Base-by-base conservation (phyloP, 2,113 vertebrate species). In the Tautogolabrus adspersus region DNA sequence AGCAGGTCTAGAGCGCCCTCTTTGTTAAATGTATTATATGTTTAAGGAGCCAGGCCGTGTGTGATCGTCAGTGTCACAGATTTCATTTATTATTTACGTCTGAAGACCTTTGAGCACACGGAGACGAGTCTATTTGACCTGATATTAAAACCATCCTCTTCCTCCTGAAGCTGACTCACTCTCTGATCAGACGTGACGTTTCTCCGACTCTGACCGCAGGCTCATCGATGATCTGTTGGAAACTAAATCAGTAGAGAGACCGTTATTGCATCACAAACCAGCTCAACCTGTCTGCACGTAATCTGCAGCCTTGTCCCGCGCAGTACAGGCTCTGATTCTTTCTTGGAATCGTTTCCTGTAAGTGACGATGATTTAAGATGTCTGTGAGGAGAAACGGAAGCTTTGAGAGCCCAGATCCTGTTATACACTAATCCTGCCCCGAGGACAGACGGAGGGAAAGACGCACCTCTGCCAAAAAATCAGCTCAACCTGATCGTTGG, bases 401-500 rank as follows among this genome's bases (percentile, higher is more conserved):
- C 77, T 77, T 67, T 84, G 66, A 81, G 77, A 82, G 60, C 37
- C 51, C 18, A 86, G 66, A 87, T 86, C 64, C 80, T 89, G 73
- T 87, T 87, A 46, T 38, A 60, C 30, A 42, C 49, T 86, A 84
- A 90, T 91, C 77, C 71, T 77, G 1, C 40, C 83, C 47, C 0
- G 0, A 42, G 56, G 87, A 26, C 54, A 46, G 51, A 64, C 60
- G 62, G 87, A 76, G 58, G 30, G 84, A 78, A 21, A n/a, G 54
- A 73, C 7, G 71, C 46, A 76, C 72, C 75, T 79, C 46, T 75
- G 80, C 84, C 88, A 88, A 76, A 81, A 81, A 70, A 62, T 57
- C 5, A 9, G 55, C 81, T 81, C 49, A 66, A 60, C 69, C 58
- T 73, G 19, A 70, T 61, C 64, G 67, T 79, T 77, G 58, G 55